Percentiles rank a stretch among this genome's conserved stretches.
These are phyloP conservation scores for Paracentrotus lividus DNA, from an alignment of 53 echinoderm and acorn worm genomes.

Conservation along the genomic window DNA sequence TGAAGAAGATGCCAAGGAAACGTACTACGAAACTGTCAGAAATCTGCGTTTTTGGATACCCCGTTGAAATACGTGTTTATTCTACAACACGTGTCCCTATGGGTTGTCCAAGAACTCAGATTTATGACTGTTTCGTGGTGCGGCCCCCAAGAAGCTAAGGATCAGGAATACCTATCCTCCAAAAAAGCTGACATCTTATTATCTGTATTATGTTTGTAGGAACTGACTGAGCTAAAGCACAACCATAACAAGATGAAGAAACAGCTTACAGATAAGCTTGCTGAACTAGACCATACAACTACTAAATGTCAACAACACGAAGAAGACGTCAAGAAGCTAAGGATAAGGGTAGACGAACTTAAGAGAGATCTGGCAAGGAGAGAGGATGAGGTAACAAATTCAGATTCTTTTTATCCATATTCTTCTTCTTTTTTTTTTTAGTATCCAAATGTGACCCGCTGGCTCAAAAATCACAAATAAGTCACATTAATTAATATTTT, in stretches of 20 bases:
- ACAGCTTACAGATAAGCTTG: slow-evolving; percentile 84
- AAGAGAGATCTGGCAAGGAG: slow-evolving; percentile 89
- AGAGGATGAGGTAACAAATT: slow-evolving; percentile 87
- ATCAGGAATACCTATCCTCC: background rate
- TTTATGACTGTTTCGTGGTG: too few relatives aligned
- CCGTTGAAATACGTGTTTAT: too few relatives aligned
- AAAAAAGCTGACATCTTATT: background rate
- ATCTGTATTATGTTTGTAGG: slow-evolving; percentile 69
- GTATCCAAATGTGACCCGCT: too few relatives aligned
- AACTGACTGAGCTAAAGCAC: slow-evolving; percentile 88
- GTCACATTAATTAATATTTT: too few relatives aligned
- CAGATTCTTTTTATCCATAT: background rate
- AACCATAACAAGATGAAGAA: slow-evolving; percentile 89
- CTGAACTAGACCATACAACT: slow-evolving; percentile 88
- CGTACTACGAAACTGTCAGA: too few relatives aligned
- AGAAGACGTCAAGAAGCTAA: slow-evolving; percentile 93
- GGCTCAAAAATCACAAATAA: too few relatives aligned
- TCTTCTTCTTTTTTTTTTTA: background rate
- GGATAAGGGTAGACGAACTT: slow-evolving; percentile 89
- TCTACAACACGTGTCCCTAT: too few relatives aligned
- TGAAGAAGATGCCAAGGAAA: slow-evolving; percentile 87
- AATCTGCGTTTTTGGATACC: background rate
- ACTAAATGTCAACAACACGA: slow-evolving; percentile 89
- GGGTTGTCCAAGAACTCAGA: too few relatives aligned
- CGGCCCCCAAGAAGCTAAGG: too few relatives aligned